Conservation (phyloP, 2,113 vertebrate genomes). For the Cavia aperea region DNA sequence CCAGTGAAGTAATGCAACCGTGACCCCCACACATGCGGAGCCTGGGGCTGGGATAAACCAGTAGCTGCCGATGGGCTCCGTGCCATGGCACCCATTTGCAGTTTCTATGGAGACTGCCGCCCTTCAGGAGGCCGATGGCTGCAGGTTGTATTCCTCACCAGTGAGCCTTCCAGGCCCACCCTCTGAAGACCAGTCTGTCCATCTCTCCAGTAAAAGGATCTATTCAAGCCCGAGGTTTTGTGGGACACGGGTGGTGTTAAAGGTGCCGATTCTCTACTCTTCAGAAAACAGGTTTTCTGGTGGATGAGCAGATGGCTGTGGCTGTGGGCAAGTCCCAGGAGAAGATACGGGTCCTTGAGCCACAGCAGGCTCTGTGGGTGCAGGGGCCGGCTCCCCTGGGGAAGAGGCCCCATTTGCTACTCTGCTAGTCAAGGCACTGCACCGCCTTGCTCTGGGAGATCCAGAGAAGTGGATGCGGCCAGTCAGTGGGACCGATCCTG, state of each 20-base stretch:
- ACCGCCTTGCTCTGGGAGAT: neutral
- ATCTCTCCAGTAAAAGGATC: neutral
- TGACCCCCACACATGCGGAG: neutral
- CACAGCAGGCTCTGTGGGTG: neutral
- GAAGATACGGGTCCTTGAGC: neutral
- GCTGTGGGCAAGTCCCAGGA: neutral
- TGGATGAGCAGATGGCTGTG: neutral
- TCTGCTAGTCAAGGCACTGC: neutral
- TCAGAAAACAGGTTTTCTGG: neutral
- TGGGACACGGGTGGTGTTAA: neutral
- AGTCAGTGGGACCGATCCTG: no score
- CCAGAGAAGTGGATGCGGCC: neutral
- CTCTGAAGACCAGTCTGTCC: neutral
- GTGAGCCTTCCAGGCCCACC: neutral
- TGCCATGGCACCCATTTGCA: neutral
- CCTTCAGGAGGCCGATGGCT: neutral
- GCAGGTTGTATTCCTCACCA: neutral
- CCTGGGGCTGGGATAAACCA: neutral
- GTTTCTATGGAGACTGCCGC: neutral
- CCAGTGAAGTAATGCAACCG: neutral
- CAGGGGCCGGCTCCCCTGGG: neutral
- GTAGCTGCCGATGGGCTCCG: neutral
- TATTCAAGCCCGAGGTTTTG: neutral
- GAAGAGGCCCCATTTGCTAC: neutral
- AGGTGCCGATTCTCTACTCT: slow-evolving; percentile 1